A percentile compares a stretch with the other conserved stretches of the same genome.
Conservation (phyloP, 2,113 vertebrate genomes). For the Oceanodroma tethys region DNA sequence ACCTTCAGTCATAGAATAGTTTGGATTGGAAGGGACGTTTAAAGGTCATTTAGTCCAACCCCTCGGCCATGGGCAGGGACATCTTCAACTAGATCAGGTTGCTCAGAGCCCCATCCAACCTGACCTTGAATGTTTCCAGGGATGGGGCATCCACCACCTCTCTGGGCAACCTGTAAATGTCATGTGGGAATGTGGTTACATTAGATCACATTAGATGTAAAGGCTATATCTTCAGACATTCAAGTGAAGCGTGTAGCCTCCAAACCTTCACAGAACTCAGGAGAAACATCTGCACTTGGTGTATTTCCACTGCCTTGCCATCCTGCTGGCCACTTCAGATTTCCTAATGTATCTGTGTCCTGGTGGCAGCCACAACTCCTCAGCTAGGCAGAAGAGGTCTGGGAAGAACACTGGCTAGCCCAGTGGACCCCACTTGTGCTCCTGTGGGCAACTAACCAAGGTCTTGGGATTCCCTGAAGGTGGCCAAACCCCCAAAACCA, state of each 20-base stretch:
- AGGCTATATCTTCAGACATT: neutral
- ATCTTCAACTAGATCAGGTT: too few species aligned
- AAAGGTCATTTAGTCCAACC: too few species aligned
- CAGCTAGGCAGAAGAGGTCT: neutral
- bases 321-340: neutral
- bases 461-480: neutral
- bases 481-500: neutral
- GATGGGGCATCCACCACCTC: too few species aligned
- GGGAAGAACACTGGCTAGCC: neutral
- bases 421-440: neutral
- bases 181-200: neutral
- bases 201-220: neutral
- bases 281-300: neutral
- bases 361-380: neutral
- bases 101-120: too few species aligned
- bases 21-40: too few species aligned
- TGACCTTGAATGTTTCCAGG: too few species aligned
- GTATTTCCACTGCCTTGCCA: neutral
- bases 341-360: neutral
- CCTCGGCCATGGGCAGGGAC: too few species aligned
- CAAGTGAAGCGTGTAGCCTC: neutral
- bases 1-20: neutral
- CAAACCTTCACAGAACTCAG: neutral
- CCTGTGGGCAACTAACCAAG: neutral
- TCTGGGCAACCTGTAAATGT: too few species aligned